phyloP scores from a whole-genome alignment of 2,797 vertebrate genomes.

The Malurus leucopterus region DNA sequence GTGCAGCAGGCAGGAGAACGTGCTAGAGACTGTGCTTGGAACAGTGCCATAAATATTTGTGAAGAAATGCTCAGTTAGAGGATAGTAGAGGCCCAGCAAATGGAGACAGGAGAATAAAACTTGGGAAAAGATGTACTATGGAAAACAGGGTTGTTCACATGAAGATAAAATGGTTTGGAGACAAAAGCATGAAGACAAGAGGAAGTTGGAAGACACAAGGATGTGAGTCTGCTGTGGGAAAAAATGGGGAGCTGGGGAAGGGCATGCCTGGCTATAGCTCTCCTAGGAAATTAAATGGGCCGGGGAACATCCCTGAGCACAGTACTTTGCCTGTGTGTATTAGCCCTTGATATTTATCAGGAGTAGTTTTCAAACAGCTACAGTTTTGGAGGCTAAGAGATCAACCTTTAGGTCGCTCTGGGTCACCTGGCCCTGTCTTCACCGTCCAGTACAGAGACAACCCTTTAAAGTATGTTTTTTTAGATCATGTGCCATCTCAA shows the following conservation, averaged over 20 bases:
- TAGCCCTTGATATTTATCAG: not conserved
- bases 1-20: not conserved
- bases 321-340: not conserved
- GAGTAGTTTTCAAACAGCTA: not conserved
- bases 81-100: not conserved
- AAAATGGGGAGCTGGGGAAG: not conserved
- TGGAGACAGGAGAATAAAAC: not conserved
- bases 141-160: not conserved
- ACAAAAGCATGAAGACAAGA: not conserved
- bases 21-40: not conserved
- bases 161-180: not conserved
- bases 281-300: not conserved
- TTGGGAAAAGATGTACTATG: not conserved
- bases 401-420: not conserved
- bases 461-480: not conserved
- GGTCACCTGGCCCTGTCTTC: not conserved
- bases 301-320: not conserved
- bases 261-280: accelerated
- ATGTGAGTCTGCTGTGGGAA: not conserved
- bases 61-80: not conserved
- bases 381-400: not conserved
- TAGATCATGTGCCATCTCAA: not conserved
- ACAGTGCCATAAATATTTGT: not conserved
- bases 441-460: not conserved
- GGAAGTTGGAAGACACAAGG: accelerated